Percentiles rank a stretch among this genome's conserved stretches.
Conservation (phyloP, 2,113 vertebrate genomes). For the Erythrocercus mccallii region DNA sequence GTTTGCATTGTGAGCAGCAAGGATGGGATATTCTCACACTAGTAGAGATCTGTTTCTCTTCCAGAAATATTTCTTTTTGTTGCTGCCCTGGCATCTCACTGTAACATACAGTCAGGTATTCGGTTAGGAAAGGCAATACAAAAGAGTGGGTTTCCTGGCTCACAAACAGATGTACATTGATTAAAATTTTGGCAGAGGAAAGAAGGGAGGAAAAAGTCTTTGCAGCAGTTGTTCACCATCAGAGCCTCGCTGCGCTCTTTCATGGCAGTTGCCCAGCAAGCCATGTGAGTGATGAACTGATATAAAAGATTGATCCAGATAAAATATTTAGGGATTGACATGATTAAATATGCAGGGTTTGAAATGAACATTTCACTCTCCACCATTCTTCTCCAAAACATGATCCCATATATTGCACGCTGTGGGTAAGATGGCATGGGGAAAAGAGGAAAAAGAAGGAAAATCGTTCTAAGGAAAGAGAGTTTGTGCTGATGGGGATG, state of each 20-base stretch:
- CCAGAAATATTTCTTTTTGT: background rate
- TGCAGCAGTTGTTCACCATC: background rate
- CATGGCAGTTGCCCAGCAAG: background rate
- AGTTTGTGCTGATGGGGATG: accelerated
- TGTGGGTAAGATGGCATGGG: background rate
- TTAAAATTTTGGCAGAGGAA: background rate
- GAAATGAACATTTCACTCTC: background rate
- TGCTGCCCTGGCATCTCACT: background rate
- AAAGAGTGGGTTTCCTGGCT: background rate
- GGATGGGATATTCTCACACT: background rate
- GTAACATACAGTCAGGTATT: background rate
- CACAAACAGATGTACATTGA: background rate
- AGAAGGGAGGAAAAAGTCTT: background rate
- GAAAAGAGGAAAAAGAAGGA: background rate
- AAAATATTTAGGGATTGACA: background rate
- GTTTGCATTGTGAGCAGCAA: background rate
- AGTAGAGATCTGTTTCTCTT: background rate
- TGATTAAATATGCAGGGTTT: background rate
- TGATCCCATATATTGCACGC: accelerated
- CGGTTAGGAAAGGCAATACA: background rate
- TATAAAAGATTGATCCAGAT: background rate
- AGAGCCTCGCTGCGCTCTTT: background rate
- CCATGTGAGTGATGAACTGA: background rate
- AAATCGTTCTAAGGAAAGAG: background rate
- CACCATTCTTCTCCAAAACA: background rate